Evolutionary conservation across 2,113 vertebrate genomes (phyloP), one percentile per base, ranked within the genome.

Genomic region (Plecotus auritus): DNA sequence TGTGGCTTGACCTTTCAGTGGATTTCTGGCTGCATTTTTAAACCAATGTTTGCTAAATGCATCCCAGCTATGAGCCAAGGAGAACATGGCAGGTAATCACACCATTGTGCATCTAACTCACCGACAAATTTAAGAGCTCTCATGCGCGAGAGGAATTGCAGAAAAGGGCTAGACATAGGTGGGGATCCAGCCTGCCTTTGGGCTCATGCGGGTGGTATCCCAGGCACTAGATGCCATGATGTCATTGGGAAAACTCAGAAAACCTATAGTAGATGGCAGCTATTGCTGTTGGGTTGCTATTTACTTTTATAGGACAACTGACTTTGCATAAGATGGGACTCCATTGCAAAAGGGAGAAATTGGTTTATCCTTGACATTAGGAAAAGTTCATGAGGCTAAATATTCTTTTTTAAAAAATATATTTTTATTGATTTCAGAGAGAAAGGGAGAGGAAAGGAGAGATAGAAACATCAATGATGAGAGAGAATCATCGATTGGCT

Each of bases 171-270:
- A 16, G 20, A 30, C 23, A 4, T 17, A 9, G 51, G n/a, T 32
- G 59, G 59, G 59, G 20, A 22, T 64, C 28, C 49, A 77, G 47
- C n/a, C 72, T 26, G 69, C 22, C 47, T 67, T 17, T 22, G 35
- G 84, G 45, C 37, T 66, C 66, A 0, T 0, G 4, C 40, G 1
- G 4, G 42, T 23, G 12, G 18, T 8, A 37, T 7, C 5, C 11
- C 14, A 17, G 74, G 26, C 2, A 5, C 69, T 69, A 22, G 70
- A n/a, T 56, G 70, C 47, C 16, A 11, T 9, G n/a, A 16, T 8
- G 30, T 47, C 76, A 32, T 30, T 59, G 32, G 30, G 23, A 56
- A 87, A 56, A 23, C 59, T 69, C n/a, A 20, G 40, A 66, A 78
- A 56, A 28, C 47, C 54, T 56, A 3, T 0, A n/a, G 17, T 0